Evolutionary conservation across 2,888 invertebrate genomes (phyloP).

Genomic region (Galeruca laticollis): DNA sequence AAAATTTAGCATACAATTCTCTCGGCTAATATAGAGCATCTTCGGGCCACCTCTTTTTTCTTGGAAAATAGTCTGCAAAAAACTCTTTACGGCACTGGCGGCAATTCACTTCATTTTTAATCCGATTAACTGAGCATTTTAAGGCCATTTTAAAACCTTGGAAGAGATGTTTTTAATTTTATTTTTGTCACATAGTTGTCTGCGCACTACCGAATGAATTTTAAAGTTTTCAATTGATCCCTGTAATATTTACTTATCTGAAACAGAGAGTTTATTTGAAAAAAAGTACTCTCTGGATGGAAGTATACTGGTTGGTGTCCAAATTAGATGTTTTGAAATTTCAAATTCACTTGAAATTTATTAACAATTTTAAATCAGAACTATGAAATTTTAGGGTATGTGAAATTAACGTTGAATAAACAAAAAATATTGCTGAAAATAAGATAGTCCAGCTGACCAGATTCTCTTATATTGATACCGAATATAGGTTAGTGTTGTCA

Average conservation of each 20-base stretch:
- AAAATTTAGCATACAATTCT: slow-evolving; percentile 30
- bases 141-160: slow-evolving; percentile 61
- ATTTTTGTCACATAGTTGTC: slow-evolving; percentile 23
- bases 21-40: slow-evolving; percentile 32
- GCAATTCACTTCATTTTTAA: slow-evolving; percentile 50
- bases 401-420: too few species aligned
- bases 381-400: too few species aligned
- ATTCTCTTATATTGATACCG: too few species aligned
- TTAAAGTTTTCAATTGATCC: slow-evolving; percentile 19
- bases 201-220: slow-evolving; percentile 22
- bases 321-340: not conserved
- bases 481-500: too few species aligned
- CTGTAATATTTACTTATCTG: slow-evolving; percentile 2
- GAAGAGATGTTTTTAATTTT: slow-evolving; percentile 50
- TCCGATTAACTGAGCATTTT: slow-evolving; percentile 54
- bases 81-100: slow-evolving; percentile 52
- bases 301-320: too few species aligned
- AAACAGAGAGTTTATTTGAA: not conserved
- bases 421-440: too few species aligned
- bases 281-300: too few species aligned
- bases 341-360: too few species aligned
- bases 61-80: slow-evolving; percentile 33
- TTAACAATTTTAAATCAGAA: too few species aligned
- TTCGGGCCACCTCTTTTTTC: slow-evolving; percentile 59
- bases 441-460: too few species aligned